These are phyloP conservation scores for Aleiodes leptofemur DNA, from an alignment of 2,888 invertebrate genomes.

Conservation along the genomic window DNA sequence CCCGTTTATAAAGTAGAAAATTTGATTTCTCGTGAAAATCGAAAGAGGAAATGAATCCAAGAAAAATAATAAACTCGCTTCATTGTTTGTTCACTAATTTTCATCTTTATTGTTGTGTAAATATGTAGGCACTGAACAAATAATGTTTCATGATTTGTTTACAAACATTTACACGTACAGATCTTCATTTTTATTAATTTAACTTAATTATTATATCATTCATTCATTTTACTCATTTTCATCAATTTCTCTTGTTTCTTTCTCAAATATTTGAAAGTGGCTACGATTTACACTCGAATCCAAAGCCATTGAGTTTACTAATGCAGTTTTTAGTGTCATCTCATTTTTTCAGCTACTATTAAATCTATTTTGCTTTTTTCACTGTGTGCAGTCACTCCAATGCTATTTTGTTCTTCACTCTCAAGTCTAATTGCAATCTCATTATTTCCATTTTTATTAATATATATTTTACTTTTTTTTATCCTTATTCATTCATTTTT, in stretches of 20 bases:
- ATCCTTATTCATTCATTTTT: not conserved
- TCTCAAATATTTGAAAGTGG: no score
- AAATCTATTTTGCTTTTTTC: constrained; percentile 3
- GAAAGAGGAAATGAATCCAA: no score
- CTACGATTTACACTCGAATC: constrained; percentile 15
- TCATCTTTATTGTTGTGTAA: constrained; percentile 74
- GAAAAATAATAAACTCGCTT: not conserved
- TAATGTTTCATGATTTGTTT: constrained; percentile 75
- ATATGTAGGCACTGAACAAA: constrained; percentile 76
- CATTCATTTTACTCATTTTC: not conserved
- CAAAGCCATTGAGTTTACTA: constrained; percentile 58
- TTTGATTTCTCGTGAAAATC: no score
- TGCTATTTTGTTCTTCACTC: constrained; percentile 55
- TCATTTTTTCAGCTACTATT: not conserved
- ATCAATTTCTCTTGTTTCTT: not conserved
- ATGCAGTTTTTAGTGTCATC: constrained; percentile 19
- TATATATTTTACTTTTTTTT: constrained; percentile 55
- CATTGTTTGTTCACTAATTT: constrained; percentile 66
- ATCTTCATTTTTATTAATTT: constrained; percentile 55
- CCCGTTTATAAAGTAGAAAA: no score
- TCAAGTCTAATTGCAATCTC: constrained; percentile 71
- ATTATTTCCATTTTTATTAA: constrained; percentile 70
- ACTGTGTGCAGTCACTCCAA: constrained; percentile 43
- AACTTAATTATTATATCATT: not conserved
- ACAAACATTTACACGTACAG: constrained; percentile 75